These are phyloP conservation scores for Sinonovacula constricta DNA, from an alignment of 1,140 invertebrate genomes.

Conservation along the genomic window DNA sequence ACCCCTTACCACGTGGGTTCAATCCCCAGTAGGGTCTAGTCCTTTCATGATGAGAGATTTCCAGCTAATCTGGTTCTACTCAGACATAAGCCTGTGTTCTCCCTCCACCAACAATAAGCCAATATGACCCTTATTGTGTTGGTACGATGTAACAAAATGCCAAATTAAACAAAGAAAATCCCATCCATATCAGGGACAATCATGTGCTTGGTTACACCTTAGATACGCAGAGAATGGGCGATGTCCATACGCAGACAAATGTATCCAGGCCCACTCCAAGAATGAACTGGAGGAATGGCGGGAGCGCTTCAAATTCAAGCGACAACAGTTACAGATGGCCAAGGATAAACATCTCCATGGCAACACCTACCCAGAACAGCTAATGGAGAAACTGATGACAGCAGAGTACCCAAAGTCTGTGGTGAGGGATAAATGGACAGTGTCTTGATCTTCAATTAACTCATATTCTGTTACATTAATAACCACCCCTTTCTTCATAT, in stretches of 20 bases:
- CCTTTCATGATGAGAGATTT: too few relatives aligned
- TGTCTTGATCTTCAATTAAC: too few relatives aligned
- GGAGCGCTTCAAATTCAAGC: slow-evolving; percentile 84
- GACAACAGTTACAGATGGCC: slow-evolving; percentile 82
- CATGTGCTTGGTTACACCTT: background rate
- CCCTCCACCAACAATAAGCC: too few relatives aligned
- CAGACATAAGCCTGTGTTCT: too few relatives aligned
- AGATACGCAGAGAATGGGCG: slow-evolving; percentile 75
- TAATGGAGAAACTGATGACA: slow-evolving; percentile 82
- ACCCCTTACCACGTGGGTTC: too few relatives aligned
- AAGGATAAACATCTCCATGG: slow-evolving; percentile 85
- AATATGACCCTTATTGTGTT: background rate
- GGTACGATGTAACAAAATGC: too few relatives aligned
- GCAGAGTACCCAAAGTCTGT: slow-evolving; percentile 71
- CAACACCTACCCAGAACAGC: slow-evolving; percentile 84
- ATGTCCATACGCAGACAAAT: slow-evolving; percentile 85
- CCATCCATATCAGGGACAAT: too few relatives aligned
- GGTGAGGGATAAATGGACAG: slow-evolving; percentile 65
- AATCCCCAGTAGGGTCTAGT: too few relatives aligned
- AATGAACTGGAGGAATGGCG: slow-evolving; percentile 88
- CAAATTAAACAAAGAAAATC: too few relatives aligned
- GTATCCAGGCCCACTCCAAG: slow-evolving; percentile 86
- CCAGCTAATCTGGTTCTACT: too few relatives aligned
- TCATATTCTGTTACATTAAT: too few relatives aligned
- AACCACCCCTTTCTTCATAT: too few relatives aligned